Evolutionary conservation across 1,140 invertebrate species (phyloP).

Genomic region (Drosophila ananassae): DNA sequence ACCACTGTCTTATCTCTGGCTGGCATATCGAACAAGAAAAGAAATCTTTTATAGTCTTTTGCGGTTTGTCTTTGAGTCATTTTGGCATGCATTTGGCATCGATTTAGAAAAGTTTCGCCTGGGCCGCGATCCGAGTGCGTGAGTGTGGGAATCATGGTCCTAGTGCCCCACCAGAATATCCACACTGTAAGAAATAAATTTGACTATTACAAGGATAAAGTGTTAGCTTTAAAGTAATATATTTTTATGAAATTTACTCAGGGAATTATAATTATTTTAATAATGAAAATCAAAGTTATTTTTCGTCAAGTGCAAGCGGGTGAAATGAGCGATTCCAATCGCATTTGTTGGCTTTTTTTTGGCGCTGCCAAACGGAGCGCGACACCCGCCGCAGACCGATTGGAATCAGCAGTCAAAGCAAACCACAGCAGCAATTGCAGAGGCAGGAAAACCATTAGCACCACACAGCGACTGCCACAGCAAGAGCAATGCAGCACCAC

Average conservation of each 20-base stretch:
- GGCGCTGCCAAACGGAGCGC: conserved; percentile 77
- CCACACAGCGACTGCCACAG: not conserved
- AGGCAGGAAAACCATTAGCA: conserved; percentile 9
- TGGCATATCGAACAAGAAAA: conserved; percentile 74
- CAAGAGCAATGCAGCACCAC: conserved; percentile 29
- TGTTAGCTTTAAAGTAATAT: too few species aligned
- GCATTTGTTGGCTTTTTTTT: conserved; percentile 49
- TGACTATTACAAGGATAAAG: not conserved
- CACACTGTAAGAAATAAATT: conserved; percentile 8
- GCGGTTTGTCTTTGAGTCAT: conserved; percentile 77
- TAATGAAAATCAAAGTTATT: too few species aligned
- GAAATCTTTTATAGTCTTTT: conserved; percentile 81
- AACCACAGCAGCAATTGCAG: conserved; percentile 6
- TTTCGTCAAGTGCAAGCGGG: conserved; percentile 32
- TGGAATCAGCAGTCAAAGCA: conserved; percentile 62
- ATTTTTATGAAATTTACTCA: too few species aligned
- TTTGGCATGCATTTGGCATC: conserved; percentile 67
- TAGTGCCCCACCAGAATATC: conserved; percentile 25
- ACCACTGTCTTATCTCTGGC: conserved; percentile 57
- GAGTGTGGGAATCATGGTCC: conserved; percentile 67
- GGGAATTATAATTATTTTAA: too few species aligned
- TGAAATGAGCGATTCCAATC: conserved; percentile 77
- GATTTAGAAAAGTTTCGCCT: conserved; percentile 54
- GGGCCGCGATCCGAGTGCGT: conserved; percentile 52
- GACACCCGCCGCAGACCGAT: conserved; percentile 71